phyloP scores from a whole-genome alignment of 2,797 vertebrate species.

The Micromesistius poutassou region DNA sequence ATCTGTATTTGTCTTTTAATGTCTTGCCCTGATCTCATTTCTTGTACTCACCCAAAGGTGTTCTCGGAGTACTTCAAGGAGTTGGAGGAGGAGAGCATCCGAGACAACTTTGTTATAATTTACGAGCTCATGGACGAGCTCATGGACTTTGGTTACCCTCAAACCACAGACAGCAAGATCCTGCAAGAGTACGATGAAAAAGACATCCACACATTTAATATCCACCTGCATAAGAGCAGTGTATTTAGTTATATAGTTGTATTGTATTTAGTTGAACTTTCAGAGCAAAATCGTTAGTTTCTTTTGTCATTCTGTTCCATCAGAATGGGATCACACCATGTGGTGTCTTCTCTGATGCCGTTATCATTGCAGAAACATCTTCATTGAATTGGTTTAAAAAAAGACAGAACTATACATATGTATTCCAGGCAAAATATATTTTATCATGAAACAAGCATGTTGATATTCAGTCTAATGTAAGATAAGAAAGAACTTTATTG shows the following conservation, averaged over 20 bases:
- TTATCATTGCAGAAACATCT: not conserved
- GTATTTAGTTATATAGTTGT: no score
- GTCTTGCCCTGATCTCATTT: not conserved
- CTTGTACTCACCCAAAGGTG: not conserved
- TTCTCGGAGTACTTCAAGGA: slow-evolving; percentile 92
- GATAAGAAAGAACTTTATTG: not conserved
- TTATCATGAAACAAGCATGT: not conserved
- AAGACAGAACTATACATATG: not conserved
- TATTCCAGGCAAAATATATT: not conserved
- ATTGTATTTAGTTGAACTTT: no score
- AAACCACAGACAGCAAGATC: slow-evolving; percentile 90
- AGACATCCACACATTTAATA: not conserved
- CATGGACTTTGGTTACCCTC: slow-evolving; percentile 91
- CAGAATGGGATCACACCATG: no score
- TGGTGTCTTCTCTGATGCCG: no score
- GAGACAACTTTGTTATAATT: slow-evolving; percentile 91
- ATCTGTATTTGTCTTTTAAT: no score
- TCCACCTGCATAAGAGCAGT: no score
- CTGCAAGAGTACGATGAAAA: slow-evolving; percentile 80
- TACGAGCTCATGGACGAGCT: slow-evolving; percentile 89
- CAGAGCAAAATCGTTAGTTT: no score
- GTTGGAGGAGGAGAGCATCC: slow-evolving; percentile 89
- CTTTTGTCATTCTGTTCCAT: no score
- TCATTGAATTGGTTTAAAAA: not conserved
- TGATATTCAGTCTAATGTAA: not conserved